phyloP scores from a whole-genome alignment of 2,113 vertebrate genomes.

The Apodemus sylvaticus region DNA sequence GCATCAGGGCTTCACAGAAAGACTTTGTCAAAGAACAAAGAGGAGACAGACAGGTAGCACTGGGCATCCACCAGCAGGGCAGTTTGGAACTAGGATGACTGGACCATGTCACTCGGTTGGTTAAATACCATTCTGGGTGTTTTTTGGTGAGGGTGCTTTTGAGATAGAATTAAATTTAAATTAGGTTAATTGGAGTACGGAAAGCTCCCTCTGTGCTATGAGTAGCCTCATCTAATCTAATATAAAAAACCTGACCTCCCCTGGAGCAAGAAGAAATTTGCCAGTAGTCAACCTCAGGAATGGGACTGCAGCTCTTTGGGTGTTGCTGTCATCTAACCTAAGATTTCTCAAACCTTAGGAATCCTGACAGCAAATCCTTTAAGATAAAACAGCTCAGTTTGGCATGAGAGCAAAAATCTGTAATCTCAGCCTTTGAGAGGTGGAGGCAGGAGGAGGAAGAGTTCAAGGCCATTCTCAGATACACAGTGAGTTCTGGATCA shows the following conservation, averaged over 20 bases:
- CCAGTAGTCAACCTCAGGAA: not conserved
- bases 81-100: not conserved
- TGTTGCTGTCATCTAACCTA: not conserved
- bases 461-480: not conserved
- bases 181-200: not conserved
- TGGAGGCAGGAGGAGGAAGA: not conserved
- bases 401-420: not conserved
- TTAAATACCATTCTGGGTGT: not conserved
- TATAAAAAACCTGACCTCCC: not conserved
- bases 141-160: slow-evolving; percentile 4
- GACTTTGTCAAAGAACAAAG: not conserved
- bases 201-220: not conserved
- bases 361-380: not conserved
- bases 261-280: not conserved
- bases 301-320: not conserved
- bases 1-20: not conserved
- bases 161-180: not conserved
- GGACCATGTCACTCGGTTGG: not conserved
- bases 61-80: not conserved
- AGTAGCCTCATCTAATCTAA: not conserved
- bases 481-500: not conserved
- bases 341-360: not conserved
- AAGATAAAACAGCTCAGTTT: not conserved
- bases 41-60: not conserved
- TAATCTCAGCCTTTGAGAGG: not conserved